Evolutionary conservation across 2,888 invertebrate species (phyloP).

Genomic region (Leucophenga maculata): DNA sequence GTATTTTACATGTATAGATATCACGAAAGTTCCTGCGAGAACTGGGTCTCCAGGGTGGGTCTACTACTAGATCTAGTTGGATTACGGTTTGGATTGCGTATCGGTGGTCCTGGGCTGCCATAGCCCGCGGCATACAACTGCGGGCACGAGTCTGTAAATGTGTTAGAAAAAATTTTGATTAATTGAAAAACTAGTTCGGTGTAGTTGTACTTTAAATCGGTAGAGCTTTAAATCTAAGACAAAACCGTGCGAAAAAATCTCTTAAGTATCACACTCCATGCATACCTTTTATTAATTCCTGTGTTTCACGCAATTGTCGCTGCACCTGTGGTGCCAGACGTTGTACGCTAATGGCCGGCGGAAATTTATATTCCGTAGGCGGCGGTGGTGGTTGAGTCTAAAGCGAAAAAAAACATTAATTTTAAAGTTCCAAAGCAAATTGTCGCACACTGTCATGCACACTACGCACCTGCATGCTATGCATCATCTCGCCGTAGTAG

Average conservation of each 20-base stretch:
- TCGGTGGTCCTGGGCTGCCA: conserved; percentile 72
- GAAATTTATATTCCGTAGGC: conserved; percentile 71
- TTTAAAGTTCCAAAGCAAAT: not conserved
- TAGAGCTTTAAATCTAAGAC: too few relatives aligned
- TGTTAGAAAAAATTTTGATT: too few relatives aligned
- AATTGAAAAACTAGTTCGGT: too few relatives aligned
- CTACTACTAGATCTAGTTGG: conserved; percentile 67
- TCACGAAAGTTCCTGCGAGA: conserved; percentile 74
- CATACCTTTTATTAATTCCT: conserved; percentile 71
- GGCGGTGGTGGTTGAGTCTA: conserved; percentile 44
- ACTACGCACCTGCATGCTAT: conserved; percentile 68
- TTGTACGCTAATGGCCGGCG: conserved; percentile 72
- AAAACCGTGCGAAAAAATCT: too few relatives aligned
- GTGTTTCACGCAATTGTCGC: conserved; percentile 72
- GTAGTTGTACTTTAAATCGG: too few relatives aligned
- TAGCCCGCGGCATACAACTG: conserved; percentile 72
- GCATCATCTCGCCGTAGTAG: conserved; percentile 71
- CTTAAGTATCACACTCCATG: too few relatives aligned
- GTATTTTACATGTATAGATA: conserved; percentile 72
- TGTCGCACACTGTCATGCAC: not conserved
- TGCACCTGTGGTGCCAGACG: conserved; percentile 72
- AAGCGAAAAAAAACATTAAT: not conserved
- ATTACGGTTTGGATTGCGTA: conserved; percentile 70
- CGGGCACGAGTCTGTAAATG: conserved; percentile 70
- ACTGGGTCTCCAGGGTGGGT: conserved; percentile 73